Evolutionary conservation across 2,888 invertebrate species (phyloP).

Genomic region (Steinernema hermaphroditum): DNA sequence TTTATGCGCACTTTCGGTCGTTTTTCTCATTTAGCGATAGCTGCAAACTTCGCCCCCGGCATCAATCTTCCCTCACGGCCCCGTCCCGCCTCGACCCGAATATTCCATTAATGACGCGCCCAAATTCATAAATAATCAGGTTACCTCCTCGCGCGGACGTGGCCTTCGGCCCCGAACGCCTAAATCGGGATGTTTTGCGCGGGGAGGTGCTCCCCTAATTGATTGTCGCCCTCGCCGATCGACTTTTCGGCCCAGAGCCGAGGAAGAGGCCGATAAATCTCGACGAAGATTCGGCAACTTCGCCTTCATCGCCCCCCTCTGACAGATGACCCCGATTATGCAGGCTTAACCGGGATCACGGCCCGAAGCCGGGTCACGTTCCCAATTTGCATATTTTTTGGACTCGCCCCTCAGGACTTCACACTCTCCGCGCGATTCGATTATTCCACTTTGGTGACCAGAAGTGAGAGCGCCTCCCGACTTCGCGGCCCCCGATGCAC

Average conservation of each 20-base stretch:
- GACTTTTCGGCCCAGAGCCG: slow-evolving; percentile 15
- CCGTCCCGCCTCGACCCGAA: not conserved
- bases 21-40: not conserved
- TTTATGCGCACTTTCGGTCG: slow-evolving; percentile 23
- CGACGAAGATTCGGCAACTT: not conserved
- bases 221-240: slow-evolving; percentile 18
- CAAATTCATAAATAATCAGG: slow-evolving; percentile 19
- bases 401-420: not conserved
- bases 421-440: slow-evolving; percentile 12
- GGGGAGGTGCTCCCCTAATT: slow-evolving; percentile 16
- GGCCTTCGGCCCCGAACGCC: not conserved
- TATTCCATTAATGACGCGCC: slow-evolving; percentile 20
- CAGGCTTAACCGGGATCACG: slow-evolving; percentile 22
- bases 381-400: slow-evolving; percentile 21
- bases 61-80: not conserved
- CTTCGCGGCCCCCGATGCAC: too few relatives aligned
- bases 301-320: not conserved
- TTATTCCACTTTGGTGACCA: slow-evolving; percentile 6
- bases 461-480: not conserved
- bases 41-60: slow-evolving; percentile 9
- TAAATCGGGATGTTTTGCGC: slow-evolving; percentile 16
- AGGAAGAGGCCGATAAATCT: slow-evolving; percentile 16
- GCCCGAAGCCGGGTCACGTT: not conserved
- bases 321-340: slow-evolving; percentile 6
- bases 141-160: slow-evolving; percentile 5